Evolutionary conservation across 2,888 invertebrate species (phyloP).

Genomic region (Petrolisthes manimaculis): DNA sequence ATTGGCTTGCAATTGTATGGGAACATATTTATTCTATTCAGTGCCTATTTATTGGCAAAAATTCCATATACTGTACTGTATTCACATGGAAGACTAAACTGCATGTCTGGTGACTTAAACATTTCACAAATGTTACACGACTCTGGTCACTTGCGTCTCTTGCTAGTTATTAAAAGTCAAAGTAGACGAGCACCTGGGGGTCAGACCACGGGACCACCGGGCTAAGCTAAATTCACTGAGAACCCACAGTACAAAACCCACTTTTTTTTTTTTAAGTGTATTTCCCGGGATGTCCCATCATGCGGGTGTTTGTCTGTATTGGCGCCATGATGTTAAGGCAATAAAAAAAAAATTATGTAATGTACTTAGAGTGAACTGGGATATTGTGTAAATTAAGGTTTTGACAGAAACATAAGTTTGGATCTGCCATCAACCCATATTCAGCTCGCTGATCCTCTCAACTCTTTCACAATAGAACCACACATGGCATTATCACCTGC

Average conservation of each 20-base stretch:
- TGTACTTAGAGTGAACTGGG: slow-evolving; percentile 55
- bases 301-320: slow-evolving; percentile 34
- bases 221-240: not conserved
- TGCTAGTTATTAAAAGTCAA: slow-evolving; percentile 32
- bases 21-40: too few species aligned
- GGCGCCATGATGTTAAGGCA: not conserved
- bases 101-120: too few species aligned
- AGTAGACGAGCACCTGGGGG: slow-evolving; percentile 37
- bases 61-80: too few species aligned
- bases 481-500: too few species aligned
- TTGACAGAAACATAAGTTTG: slow-evolving; percentile 16
- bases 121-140: not conserved
- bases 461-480: too few species aligned
- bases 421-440: too few species aligned
- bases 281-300: slow-evolving; percentile 5
- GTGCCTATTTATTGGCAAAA: too few species aligned
- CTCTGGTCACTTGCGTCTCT: not conserved
- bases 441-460: too few species aligned
- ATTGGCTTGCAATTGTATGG: too few species aligned
- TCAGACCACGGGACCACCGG: not conserved
- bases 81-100: too few species aligned
- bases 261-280: not conserved
- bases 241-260: slow-evolving; percentile 12
- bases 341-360: slow-evolving; percentile 35
- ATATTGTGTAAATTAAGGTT: slow-evolving; percentile 26